phyloP scores from a whole-genome alignment of 2,797 vertebrate genomes.

The Cacajao melanocephalus region DNA sequence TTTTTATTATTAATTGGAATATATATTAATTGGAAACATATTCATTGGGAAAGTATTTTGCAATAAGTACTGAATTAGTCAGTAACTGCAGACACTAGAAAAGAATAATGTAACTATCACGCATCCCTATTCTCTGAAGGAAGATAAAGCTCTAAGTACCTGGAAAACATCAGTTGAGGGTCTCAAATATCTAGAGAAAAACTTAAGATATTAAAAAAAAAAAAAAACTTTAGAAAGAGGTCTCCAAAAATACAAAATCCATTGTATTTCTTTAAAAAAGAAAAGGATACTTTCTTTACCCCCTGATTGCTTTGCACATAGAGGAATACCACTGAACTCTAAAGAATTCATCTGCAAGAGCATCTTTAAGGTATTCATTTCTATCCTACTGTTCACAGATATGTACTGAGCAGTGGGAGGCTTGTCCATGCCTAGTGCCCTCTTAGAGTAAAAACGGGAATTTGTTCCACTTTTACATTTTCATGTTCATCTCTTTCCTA shows the following conservation, averaged over 20 bases:
- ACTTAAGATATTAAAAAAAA: constrained; percentile 13
- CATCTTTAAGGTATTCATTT: constrained; percentile 70
- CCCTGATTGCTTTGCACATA: constrained; percentile 41
- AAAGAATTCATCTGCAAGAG: constrained; percentile 53
- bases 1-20: background rate
- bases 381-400: constrained; percentile 73
- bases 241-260: constrained; percentile 57
- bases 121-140: background rate
- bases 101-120: background rate
- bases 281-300: constrained; percentile 26
- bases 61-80: background rate
- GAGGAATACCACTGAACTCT: constrained; percentile 5
- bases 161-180: background rate
- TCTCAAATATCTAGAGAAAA: constrained; percentile 51
- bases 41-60: background rate
- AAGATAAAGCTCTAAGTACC: constrained; percentile 4
- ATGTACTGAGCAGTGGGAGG: constrained; percentile 73
- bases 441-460: constrained; percentile 69
- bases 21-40: background rate
- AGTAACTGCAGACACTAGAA: background rate
- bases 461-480: constrained; percentile 77
- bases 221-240: constrained; percentile 22
- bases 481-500: constrained; percentile 62
- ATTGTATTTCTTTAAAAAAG: constrained; percentile 48
- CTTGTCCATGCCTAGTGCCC: constrained; percentile 53